Percentiles rank a stretch among this genome's conserved stretches.
Conservation (phyloP, 30 jellyfish, hydroid and myxozoan species). For the Phacellophora camtschatica region DNA sequence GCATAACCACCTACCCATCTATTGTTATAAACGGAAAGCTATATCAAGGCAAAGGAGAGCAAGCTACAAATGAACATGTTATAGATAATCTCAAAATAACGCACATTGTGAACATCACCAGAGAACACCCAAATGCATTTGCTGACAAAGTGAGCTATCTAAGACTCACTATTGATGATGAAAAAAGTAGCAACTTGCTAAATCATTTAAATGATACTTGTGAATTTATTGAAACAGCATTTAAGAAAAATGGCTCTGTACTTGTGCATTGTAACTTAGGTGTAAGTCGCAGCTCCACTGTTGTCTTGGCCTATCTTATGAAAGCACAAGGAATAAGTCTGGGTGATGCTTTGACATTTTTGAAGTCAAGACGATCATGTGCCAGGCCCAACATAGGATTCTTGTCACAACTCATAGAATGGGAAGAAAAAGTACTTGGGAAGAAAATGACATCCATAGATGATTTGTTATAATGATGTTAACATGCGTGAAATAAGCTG, state of each 20-base stretch:
- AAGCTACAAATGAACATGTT: slow-evolving; percentile 63
- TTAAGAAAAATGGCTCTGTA: slow-evolving; percentile 56
- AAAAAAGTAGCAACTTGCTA: slow-evolving; percentile 24
- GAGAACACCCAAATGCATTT: slow-evolving; percentile 77
- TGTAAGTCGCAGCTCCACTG: slow-evolving; percentile 84
- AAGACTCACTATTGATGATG: slow-evolving; percentile 72
- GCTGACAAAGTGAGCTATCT: slow-evolving; percentile 52
- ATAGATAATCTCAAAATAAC: slow-evolving; percentile 65
- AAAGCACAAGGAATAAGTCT: slow-evolving; percentile 47
- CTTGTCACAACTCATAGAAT: slow-evolving; percentile 64
- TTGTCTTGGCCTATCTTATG: slow-evolving; percentile 72
- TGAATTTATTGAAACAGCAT: slow-evolving; percentile 67
- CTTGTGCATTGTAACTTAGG: slow-evolving; percentile 87
- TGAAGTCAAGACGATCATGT: slow-evolving; percentile 78
- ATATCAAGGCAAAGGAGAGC: slow-evolving; percentile 93
- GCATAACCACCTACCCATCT: slow-evolving; percentile 72
- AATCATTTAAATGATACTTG: slow-evolving; percentile 61
- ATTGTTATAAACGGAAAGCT: slow-evolving; percentile 50
- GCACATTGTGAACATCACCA: slow-evolving; percentile 69
- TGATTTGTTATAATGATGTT: background rate
- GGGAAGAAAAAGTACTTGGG: slow-evolving; percentile 74
- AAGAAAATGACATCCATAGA: slow-evolving; percentile 40
- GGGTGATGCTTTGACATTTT: slow-evolving; percentile 49
- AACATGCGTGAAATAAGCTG: no score
- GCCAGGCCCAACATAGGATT: slow-evolving; percentile 85